Percentiles rank a stretch among this genome's conserved stretches.
These are phyloP conservation scores for Porites australiensis DNA, from an alignment of 64 coral and sea anemone genomes.

Conservation along the genomic window DNA sequence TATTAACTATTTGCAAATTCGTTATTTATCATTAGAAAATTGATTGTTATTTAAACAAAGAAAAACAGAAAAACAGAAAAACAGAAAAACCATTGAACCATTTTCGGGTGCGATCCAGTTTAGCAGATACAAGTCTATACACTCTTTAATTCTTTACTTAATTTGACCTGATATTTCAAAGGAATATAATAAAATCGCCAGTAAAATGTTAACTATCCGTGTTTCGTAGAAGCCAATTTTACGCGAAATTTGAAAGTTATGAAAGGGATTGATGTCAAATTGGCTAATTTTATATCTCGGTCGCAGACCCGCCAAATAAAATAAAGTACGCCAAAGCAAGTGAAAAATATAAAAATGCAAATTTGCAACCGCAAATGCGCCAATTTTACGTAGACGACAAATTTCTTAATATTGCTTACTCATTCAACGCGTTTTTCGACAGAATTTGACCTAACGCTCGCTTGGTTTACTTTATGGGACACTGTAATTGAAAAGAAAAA, in stretches of 20 bases:
- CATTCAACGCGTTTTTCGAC: background rate
- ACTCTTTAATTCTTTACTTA: too few relatives aligned
- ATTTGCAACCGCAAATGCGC: background rate
- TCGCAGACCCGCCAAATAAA: conserved; percentile 19
- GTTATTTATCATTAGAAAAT: background rate
- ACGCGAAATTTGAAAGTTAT: background rate
- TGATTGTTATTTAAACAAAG: background rate
- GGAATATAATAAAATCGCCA: too few relatives aligned
- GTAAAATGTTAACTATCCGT: background rate
- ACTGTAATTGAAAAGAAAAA: background rate
- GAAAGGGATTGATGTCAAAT: conserved; percentile 36
- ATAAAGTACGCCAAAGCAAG: conserved; percentile 12
- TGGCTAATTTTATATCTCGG: conserved; percentile 38
- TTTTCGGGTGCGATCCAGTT: background rate
- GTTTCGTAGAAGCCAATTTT: background rate
- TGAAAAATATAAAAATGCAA: conserved; percentile 26
- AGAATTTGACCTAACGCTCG: background rate
- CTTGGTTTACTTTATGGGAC: background rate
- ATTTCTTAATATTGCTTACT: background rate
- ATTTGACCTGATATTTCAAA: too few relatives aligned
- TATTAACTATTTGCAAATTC: background rate
- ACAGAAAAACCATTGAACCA: background rate
- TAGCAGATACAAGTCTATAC: background rate
- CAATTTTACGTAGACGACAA: background rate
- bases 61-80: background rate